A percentile compares a stretch with the other conserved stretches of the same genome.
phyloP scores from a whole-genome alignment of 2,888 invertebrate species.

The Drosophila barbarae region DNA sequence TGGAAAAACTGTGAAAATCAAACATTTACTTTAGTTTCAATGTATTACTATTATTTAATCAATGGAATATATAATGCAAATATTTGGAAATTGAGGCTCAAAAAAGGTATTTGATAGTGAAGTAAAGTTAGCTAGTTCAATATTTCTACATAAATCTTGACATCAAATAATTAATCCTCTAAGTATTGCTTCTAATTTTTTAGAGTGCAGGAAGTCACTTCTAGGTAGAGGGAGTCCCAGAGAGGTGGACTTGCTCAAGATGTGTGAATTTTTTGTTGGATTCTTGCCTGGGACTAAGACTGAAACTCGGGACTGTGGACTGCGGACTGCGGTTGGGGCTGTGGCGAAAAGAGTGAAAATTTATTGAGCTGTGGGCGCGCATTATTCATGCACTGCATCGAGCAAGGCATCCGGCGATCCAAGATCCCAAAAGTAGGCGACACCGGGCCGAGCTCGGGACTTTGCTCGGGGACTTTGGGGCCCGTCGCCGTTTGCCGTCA shows the following conservation, averaged over 20 bases:
- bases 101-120: neutral
- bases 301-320: conserved; percentile 35
- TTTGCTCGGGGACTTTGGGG: conserved; percentile 60
- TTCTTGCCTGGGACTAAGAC: conserved; percentile 28
- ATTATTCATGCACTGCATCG: conserved; percentile 77
- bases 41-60: too few relatives aligned
- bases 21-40: neutral
- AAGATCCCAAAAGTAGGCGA: conserved; percentile 65
- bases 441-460: conserved; percentile 50
- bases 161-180: neutral
- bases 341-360: conserved; percentile 76
- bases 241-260: conserved; percentile 50
- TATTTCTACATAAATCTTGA: too few relatives aligned
- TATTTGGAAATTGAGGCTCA: neutral
- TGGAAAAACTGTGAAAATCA: conserved; percentile 3
- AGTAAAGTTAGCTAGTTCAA: neutral
- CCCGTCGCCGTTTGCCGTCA: conserved; percentile 55
- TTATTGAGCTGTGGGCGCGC: conserved; percentile 79
- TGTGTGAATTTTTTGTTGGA: conserved; percentile 65
- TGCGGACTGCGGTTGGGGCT: conserved; percentile 37
- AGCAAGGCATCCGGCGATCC: conserved; percentile 26
- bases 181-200: neutral
- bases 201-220: conserved; percentile 10
- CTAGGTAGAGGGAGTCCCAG: conserved; percentile 16
- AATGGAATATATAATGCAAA: too few relatives aligned